phyloP scores from a whole-genome alignment of 2,113 vertebrate species.

The Orcinus orca region DNA sequence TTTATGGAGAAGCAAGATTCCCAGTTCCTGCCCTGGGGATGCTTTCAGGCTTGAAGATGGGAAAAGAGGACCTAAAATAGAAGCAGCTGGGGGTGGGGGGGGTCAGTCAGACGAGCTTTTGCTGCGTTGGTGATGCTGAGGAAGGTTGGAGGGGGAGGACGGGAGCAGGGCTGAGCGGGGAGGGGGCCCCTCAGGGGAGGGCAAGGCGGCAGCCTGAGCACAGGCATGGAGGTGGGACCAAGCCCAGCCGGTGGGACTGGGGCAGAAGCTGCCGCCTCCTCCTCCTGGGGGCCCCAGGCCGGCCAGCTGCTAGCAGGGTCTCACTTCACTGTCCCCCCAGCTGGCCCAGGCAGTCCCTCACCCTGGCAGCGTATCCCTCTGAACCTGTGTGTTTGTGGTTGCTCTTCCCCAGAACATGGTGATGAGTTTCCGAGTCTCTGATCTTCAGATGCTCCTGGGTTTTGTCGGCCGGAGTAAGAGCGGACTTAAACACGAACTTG shows the following conservation, averaged over 20 bases:
- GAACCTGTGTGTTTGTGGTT: constrained; percentile 57
- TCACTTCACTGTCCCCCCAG: neutral
- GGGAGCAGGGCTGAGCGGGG: neutral
- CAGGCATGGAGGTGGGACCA: neutral
- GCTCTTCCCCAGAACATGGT: constrained; percentile 94
- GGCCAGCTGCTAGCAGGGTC: neutral
- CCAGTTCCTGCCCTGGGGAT: neutral
- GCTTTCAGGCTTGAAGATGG: neutral
- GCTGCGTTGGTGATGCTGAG: neutral
- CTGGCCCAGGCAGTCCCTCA: neutral
- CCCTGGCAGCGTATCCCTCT: neutral
- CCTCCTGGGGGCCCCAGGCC: neutral
- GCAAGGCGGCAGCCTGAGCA: accelerated
- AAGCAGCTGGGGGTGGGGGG: neutral
- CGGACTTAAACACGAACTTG: constrained; percentile 97
- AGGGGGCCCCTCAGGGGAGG: neutral
- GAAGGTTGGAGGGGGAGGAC: neutral
- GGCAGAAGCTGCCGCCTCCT: neutral
- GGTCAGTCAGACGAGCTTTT: neutral
- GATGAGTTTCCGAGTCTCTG: constrained; percentile 99
- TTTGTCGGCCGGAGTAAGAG: constrained; percentile 99
- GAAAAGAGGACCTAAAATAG: constrained; percentile 3
- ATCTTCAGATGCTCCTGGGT: constrained; percentile 98
- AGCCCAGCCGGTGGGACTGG: neutral
- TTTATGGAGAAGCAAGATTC: neutral